Evolutionary conservation across 2,797 vertebrate genomes (phyloP).

Genomic region (Decapterus maruadsi): DNA sequence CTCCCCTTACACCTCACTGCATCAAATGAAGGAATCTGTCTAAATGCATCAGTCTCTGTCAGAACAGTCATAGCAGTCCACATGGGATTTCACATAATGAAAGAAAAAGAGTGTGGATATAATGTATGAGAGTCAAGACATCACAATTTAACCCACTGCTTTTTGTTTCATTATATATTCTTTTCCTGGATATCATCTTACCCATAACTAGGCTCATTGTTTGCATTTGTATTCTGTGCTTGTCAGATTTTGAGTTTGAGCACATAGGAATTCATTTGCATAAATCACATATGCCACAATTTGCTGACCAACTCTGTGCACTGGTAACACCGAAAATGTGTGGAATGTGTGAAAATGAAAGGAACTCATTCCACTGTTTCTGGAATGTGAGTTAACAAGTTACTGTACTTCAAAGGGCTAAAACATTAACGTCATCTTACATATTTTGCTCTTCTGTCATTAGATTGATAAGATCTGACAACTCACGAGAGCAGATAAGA

Average conservation of each 20-base stretch:
- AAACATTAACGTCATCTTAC: not conserved
- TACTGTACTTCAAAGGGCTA: not conserved
- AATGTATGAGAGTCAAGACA: not conserved
- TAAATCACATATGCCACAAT: not conserved
- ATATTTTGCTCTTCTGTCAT: constrained; percentile 17
- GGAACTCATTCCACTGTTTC: not conserved
- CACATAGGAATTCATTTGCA: constrained; percentile 2
- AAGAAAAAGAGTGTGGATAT: constrained; percentile 16
- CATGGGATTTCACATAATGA: constrained; percentile 11
- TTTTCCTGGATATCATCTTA: not conserved
- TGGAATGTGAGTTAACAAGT: not conserved
- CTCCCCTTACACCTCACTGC: constrained; percentile 37
- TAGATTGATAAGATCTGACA: constrained; percentile 38
- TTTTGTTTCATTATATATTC: constrained; percentile 3
- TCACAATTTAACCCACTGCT: not conserved
- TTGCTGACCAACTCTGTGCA: not conserved
- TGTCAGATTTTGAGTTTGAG: not conserved
- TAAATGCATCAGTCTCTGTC: constrained; percentile 48
- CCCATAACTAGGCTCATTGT: not conserved
- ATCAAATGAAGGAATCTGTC: constrained; percentile 55
- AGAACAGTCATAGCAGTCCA: constrained; percentile 4
- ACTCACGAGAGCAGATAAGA: constrained; percentile 8
- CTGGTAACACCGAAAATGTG: not conserved
- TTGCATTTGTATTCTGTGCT: not conserved
- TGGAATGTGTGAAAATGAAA: too few relatives aligned